phyloP scores from a whole-genome alignment of 2,888 invertebrate genomes.

The Mystacides longicornis region DNA sequence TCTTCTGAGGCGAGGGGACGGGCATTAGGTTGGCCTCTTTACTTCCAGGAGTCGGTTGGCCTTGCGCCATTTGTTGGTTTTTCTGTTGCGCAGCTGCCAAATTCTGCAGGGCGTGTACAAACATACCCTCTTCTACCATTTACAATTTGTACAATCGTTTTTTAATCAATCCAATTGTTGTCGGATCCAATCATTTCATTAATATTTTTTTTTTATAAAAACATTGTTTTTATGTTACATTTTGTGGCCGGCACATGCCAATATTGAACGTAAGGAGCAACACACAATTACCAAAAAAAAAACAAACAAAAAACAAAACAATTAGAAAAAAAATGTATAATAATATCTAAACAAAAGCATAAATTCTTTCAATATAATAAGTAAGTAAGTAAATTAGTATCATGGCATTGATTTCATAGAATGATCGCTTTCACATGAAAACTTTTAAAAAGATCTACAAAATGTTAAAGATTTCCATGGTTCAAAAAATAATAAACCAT shows the following conservation, averaged over 20 bases:
- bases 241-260: conserved; percentile 25
- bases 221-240: background rate
- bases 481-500: too few relatives aligned
- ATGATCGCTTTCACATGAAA: too few relatives aligned
- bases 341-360: too few relatives aligned
- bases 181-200: background rate
- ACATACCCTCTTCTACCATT: conserved; percentile 46
- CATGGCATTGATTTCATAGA: too few relatives aligned
- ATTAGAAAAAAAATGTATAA: conserved; percentile 30
- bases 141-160: background rate
- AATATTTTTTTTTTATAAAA: background rate
- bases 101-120: conserved; percentile 50
- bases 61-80: conserved; percentile 35
- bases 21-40: conserved; percentile 91
- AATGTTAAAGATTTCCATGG: too few relatives aligned
- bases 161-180: background rate
- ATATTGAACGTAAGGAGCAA: conserved; percentile 11
- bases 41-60: conserved; percentile 6
- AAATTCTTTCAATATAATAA: too few relatives aligned
- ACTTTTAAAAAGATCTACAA: too few relatives aligned
- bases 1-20: conserved; percentile 93
- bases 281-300: conserved; percentile 23
- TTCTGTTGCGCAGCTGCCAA: conserved; percentile 48
- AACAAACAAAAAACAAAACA: conserved; percentile 26
- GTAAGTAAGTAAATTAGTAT: too few relatives aligned